Evolutionary conservation across 2,113 vertebrate species (phyloP).

Genomic region (Burhinus bistriatus): DNA sequence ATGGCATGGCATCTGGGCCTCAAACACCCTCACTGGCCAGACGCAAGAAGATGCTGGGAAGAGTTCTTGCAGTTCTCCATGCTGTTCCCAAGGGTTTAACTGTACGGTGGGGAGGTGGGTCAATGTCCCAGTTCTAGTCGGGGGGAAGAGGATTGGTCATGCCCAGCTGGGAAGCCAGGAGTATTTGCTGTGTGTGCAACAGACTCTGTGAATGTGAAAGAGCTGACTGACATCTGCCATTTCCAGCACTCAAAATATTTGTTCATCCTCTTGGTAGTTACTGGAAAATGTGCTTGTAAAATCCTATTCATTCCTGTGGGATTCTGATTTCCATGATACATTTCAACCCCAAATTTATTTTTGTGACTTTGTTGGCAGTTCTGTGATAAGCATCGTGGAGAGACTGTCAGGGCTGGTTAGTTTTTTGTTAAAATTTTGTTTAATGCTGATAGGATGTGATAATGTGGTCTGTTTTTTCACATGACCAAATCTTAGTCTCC

Average conservation of each 20-base stretch:
- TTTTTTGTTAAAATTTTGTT: neutral
- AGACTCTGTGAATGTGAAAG: neutral
- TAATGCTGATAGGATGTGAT: neutral
- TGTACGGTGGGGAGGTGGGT: neutral
- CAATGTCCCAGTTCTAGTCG: neutral
- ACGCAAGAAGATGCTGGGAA: neutral
- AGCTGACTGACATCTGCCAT: neutral
- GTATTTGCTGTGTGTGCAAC: neutral
- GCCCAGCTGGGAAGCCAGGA: neutral
- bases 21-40: accelerated
- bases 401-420: neutral
- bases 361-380: neutral
- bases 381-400: accelerated
- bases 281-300: neutral
- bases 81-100: neutral
- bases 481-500: neutral
- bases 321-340: neutral
- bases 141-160: neutral
- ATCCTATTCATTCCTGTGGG: neutral
- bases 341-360: neutral
- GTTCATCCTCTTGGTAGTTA: neutral
- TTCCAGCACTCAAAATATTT: neutral
- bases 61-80: neutral
- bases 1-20: neutral
- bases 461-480: neutral